Percentiles rank a stretch among this genome's conserved stretches.
Evolutionary conservation across 1,140 invertebrate species (phyloP).

Genomic region (Drosophila nasuta): DNA sequence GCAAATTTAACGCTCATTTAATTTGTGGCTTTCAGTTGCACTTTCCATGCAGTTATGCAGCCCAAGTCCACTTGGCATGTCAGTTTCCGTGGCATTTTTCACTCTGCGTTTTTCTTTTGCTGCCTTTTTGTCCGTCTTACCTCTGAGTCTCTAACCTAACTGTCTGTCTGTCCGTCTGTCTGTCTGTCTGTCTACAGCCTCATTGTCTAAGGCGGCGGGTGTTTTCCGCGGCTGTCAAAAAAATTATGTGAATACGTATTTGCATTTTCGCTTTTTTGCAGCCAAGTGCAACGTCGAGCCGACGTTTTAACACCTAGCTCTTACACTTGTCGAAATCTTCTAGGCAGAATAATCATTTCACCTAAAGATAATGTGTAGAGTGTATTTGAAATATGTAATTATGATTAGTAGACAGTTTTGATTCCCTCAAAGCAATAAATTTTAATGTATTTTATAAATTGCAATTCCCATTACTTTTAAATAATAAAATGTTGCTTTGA

Average conservation of each 20-base stretch:
- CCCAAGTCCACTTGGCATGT: constrained; percentile 6
- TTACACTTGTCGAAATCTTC: constrained; percentile 11
- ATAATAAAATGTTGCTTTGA: too few relatives aligned
- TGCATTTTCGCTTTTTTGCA: constrained; percentile 23
- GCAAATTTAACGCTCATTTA: constrained; percentile 71
- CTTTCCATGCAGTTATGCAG: constrained; percentile 46
- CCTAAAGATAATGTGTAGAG: too few relatives aligned
- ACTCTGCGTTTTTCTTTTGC: not conserved
- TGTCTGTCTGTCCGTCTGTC: constrained; percentile 7
- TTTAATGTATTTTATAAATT: too few relatives aligned
- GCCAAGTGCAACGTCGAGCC: constrained; percentile 12
- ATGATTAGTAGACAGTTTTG: too few relatives aligned
- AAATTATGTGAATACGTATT: constrained; percentile 16
- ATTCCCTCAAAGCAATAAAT: too few relatives aligned
- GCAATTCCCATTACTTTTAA: too few relatives aligned
- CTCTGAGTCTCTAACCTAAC: not conserved
- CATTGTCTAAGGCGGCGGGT: constrained; percentile 54
- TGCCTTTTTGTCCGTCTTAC: not conserved
- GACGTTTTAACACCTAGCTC: constrained; percentile 16
- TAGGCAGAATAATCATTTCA: not conserved
- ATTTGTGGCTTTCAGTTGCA: constrained; percentile 32
- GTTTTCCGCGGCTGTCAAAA: constrained; percentile 20
- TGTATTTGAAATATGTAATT: too few relatives aligned
- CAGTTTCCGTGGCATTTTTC: constrained; percentile 24
- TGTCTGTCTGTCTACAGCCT: constrained; percentile 45